Conservation (phyloP, 2,888 invertebrate species). For the Mayetiola destructor region DNA sequence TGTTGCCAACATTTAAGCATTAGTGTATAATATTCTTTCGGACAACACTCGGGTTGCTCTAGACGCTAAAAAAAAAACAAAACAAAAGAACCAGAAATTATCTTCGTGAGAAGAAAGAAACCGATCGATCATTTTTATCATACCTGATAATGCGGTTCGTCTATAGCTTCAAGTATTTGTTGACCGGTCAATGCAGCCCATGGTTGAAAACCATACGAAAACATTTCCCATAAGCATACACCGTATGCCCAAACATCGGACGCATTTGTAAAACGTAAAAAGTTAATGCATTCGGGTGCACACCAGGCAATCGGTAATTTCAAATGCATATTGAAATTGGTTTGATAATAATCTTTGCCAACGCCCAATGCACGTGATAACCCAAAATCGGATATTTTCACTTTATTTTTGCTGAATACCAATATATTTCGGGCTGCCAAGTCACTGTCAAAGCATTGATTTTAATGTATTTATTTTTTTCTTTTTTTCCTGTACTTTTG, state of each 20-base stretch:
- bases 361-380: slow-evolving; percentile 88
- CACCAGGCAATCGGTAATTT: slow-evolving; percentile 99
- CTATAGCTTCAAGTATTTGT: slow-evolving; percentile 90
- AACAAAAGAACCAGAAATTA: slow-evolving; percentile 19
- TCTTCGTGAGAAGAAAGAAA: background rate
- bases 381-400: slow-evolving; percentile 97
- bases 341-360: slow-evolving; percentile 97
- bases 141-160: slow-evolving; percentile 74
- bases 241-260: slow-evolving; percentile 98
- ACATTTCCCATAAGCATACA: slow-evolving; percentile 99
- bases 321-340: slow-evolving; percentile 92
- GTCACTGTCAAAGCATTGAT: slow-evolving; percentile 45
- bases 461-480: background rate
- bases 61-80: slow-evolving; percentile 43
- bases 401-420: slow-evolving; percentile 89
- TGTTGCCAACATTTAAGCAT: slow-evolving; percentile 97
- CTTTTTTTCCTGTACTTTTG: background rate
- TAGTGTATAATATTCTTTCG: slow-evolving; percentile 75
- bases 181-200: slow-evolving; percentile 91
- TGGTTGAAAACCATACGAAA: slow-evolving; percentile 95
- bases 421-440: slow-evolving; percentile 94
- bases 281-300: slow-evolving; percentile 95
- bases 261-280: slow-evolving; percentile 86
- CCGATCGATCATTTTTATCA: slow-evolving; percentile 11
- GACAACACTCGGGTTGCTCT: slow-evolving; percentile 89